Percentiles rank a stretch among this genome's conserved stretches.
Conservation (phyloP, 2,888 invertebrate genomes). For the Apamea crenata region DNA sequence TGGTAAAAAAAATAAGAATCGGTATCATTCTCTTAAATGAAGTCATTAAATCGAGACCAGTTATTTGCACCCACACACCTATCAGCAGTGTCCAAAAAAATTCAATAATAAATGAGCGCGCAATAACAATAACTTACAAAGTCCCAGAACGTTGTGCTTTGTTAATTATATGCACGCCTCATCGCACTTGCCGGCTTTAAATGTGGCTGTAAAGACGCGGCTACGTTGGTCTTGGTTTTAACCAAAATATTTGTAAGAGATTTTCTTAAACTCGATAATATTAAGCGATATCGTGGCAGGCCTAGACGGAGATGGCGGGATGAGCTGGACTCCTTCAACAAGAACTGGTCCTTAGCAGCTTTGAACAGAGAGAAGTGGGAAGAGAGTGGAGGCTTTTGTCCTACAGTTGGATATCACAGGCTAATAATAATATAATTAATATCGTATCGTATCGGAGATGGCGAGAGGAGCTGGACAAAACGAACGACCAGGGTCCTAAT, state of each 20-base stretch:
- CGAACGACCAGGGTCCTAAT: too few species aligned
- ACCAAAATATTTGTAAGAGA: background rate
- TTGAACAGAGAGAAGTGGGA: too few species aligned
- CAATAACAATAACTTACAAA: slow-evolving; percentile 50
- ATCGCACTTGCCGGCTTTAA: slow-evolving; percentile 60
- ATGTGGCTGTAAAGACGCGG: slow-evolving; percentile 52
- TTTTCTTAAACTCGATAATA: background rate
- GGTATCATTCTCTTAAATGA: background rate
- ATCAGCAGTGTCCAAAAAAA: background rate
- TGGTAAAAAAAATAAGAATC: too few species aligned
- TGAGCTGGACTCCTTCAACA: too few species aligned
- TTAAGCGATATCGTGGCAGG: too few species aligned
- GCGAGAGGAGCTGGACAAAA: too few species aligned
- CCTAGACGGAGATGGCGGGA: too few species aligned
- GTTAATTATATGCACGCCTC: slow-evolving; percentile 64
- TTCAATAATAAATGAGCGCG: slow-evolving; percentile 31
- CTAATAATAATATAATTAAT: too few species aligned
- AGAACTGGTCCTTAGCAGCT: too few species aligned
- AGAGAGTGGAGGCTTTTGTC: too few species aligned
- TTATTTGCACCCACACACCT: background rate
- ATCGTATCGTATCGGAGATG: too few species aligned
- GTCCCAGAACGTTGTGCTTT: slow-evolving; percentile 48
- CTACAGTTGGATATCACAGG: too few species aligned
- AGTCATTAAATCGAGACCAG: slow-evolving; percentile 11
- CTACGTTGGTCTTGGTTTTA: background rate